Percentiles rank a stretch among this genome's conserved stretches.
These are phyloP conservation scores for Microchrysa polita DNA, from an alignment of 2,888 invertebrate species.

Conservation along the genomic window DNA sequence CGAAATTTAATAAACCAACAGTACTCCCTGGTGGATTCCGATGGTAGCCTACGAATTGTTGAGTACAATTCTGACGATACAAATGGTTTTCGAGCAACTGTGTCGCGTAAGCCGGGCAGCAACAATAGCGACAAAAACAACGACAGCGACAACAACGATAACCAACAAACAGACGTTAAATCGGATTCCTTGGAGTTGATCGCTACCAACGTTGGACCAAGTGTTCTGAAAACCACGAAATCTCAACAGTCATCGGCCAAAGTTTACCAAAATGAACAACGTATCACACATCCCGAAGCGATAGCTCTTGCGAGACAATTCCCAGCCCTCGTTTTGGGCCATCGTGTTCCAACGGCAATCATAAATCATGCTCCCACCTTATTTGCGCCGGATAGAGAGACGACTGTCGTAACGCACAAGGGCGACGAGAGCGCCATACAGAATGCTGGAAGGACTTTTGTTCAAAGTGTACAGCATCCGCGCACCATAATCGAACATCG, in stretches of 20 bases:
- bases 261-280: conserved; percentile 55
- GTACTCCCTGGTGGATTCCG: conserved; percentile 53
- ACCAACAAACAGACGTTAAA: conserved; percentile 46
- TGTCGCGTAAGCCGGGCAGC: conserved; percentile 49
- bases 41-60: conserved; percentile 52
- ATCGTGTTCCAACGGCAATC: conserved; percentile 60
- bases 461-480: conserved; percentile 55
- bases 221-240: not conserved
- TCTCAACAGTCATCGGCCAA: conserved; percentile 57
- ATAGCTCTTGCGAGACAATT: conserved; percentile 56
- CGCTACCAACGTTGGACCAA: not conserved
- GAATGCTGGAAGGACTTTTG: conserved; percentile 47
- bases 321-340: conserved; percentile 57
- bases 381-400: conserved; percentile 54
- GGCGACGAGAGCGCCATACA: conserved; percentile 51
- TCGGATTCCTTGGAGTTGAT: conserved; percentile 57
- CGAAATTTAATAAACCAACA: conserved; percentile 13
- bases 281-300: conserved; percentile 56
- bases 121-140: conserved; percentile 55
- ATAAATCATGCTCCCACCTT: conserved; percentile 60
- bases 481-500: conserved; percentile 52
- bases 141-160: conserved; percentile 59
- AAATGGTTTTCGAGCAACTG: conserved; percentile 52
- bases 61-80: conserved; percentile 53
- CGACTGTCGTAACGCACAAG: conserved; percentile 50